phyloP scores from a whole-genome alignment of 2,888 invertebrate genomes.

The Sycophila texana region DNA sequence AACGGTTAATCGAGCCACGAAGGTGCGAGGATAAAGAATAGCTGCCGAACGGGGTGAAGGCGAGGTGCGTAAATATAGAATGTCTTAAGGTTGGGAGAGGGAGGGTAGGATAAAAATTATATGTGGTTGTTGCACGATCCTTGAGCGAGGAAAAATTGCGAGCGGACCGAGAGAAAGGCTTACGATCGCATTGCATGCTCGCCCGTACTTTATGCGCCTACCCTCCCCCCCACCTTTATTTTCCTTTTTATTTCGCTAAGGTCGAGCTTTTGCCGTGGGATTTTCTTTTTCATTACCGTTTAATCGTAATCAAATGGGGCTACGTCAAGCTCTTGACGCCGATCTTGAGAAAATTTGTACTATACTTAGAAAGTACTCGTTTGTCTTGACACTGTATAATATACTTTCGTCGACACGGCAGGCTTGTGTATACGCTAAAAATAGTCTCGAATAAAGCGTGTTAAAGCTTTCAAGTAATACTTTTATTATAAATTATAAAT shows the following conservation, averaged over 20 bases:
- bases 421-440: too few species aligned
- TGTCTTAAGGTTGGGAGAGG: slow-evolving; percentile 13
- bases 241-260: slow-evolving; percentile 15
- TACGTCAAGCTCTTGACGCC: background rate
- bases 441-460: too few species aligned
- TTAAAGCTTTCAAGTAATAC: too few species aligned
- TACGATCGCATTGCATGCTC: slow-evolving; percentile 44
- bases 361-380: background rate
- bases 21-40: background rate
- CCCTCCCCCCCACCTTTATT: slow-evolving; percentile 1
- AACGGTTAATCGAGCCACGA: background rate
- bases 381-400: too few species aligned
- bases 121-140: slow-evolving; percentile 20
- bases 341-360: background rate
- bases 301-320: slow-evolving; percentile 24
- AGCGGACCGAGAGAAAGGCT: slow-evolving; percentile 18
- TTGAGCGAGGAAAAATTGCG: slow-evolving; percentile 46
- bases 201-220: background rate
- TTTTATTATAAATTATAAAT: too few species aligned
- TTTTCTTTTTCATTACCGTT: slow-evolving; percentile 32
- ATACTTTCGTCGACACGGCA: too few species aligned
- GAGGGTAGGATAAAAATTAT: slow-evolving; percentile 19
- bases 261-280: slow-evolving; percentile 15
- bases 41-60: slow-evolving; percentile 34
- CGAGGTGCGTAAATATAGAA: slow-evolving; percentile 38